phyloP scores from a whole-genome alignment of 2,113 vertebrate genomes.

The Condylura cristata region DNA sequence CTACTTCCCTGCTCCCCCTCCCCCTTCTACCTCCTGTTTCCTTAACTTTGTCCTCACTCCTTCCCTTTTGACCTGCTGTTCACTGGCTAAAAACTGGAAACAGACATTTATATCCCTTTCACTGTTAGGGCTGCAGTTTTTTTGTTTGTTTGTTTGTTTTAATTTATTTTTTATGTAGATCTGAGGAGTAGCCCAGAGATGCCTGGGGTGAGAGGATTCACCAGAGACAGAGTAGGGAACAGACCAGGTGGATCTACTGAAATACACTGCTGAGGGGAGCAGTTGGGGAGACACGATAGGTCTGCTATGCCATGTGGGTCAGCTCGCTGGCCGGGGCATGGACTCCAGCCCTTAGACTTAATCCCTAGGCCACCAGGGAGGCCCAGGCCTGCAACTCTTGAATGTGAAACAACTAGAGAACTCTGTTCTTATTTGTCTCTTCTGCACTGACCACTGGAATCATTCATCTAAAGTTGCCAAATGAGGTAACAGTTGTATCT shows the following conservation, averaged over 20 bases:
- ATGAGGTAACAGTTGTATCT: not conserved
- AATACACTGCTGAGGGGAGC: too few relatives aligned
- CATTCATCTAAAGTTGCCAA: not conserved
- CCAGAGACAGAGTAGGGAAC: too few relatives aligned
- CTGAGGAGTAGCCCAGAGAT: too few relatives aligned
- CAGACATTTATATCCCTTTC: not conserved
- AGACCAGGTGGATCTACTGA: too few relatives aligned
- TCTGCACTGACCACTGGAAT: not conserved
- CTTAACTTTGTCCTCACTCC: not conserved
- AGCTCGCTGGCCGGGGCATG: fast-evolving
- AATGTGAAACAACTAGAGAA: not conserved
- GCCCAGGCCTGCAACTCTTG: not conserved
- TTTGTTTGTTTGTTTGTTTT: too few relatives aligned
- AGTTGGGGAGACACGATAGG: too few relatives aligned
- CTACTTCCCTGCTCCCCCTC: fast-evolving
- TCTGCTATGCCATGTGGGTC: too few relatives aligned
- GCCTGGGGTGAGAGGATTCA: too few relatives aligned
- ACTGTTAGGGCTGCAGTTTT: not conserved
- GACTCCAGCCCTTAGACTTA: too few relatives aligned
- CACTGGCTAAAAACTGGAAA: not conserved
- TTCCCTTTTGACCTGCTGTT: not conserved
- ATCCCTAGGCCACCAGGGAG: too few relatives aligned
- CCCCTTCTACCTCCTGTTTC: too few relatives aligned
- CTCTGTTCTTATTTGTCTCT: not conserved
- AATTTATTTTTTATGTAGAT: too few relatives aligned